Base-by-base conservation (phyloP, 2,797 vertebrate genomes). In the Macrochelys suwanniensis region DNA sequence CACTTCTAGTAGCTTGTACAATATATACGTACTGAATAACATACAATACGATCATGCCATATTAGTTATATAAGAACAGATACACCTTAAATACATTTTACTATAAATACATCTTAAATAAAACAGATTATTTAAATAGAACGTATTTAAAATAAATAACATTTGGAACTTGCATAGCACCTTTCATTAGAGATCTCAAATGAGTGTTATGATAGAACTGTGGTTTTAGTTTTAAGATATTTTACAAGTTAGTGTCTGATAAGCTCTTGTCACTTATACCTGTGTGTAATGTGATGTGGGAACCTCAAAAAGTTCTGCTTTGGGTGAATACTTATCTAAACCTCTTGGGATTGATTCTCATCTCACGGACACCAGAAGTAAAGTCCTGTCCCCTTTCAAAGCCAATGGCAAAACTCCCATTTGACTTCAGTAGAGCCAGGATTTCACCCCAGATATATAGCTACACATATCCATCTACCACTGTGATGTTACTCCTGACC, bases 101-200 rank as follows among this genome's bases (percentile, higher is more conserved):
- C 37, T 56, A 91, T 91, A 91, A 91, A 92, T 85, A 92, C 16
- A 82, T 56, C 28, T 81, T 89, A 89, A 88, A 78, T 85, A 85
- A 61, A 57, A 89, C 16, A 42, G 25, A 42, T 82, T 74, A 80
- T 12, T 47, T 87, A 61, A 77, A 77, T 77, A 77, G 23, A 47
- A 7, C 45, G 8, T 49, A 49, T 31, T 77, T 49, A 49, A 59
- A 86, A 88, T 88, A 92, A 92, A 92, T 92, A 88, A 47, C 25
- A 85, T 50, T 65, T n/a, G 17, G 49, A 23, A 77, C 51, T 6
- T 68, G 12, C 21, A 74, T 25, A 10, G 10, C 42, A 74, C 37
- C 45, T 74, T 74, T n/a, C 21, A 25, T 28, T 7, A 28, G 26
- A 47, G 45, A 76, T 47, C 25, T 76, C 74, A 76, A 47, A 47